phyloP scores from a whole-genome alignment of 2,888 invertebrate species.

The Auanema freiburgensis region DNA sequence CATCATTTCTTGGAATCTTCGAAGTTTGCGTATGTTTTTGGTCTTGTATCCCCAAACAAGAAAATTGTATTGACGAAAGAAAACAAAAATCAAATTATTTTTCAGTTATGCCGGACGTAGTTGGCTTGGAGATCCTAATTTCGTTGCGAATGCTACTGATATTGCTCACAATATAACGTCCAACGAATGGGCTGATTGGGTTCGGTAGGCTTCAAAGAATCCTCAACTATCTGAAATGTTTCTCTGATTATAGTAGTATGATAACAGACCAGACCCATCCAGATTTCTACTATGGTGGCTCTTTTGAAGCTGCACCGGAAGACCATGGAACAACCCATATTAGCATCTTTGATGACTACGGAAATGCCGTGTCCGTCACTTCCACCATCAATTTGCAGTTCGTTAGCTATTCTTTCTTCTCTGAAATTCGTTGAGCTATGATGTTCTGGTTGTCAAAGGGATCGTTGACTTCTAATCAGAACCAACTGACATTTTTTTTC shows the following conservation, averaged over 20 bases:
- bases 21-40: conserved; percentile 78
- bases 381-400: conserved; percentile 85
- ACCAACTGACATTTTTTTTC: not conserved
- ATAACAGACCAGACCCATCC: conserved; percentile 55
- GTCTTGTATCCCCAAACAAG: not conserved
- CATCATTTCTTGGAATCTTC: conserved; percentile 85
- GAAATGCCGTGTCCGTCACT: conserved; percentile 89
- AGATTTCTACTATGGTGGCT: conserved; percentile 59
- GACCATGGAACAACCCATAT: conserved; percentile 86
- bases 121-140: conserved; percentile 74
- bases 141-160: conserved; percentile 63
- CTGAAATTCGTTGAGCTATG: not conserved
- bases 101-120: conserved; percentile 31
- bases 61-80: not conserved
- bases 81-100: not conserved
- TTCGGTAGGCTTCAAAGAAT: conserved; percentile 24
- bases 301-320: conserved; percentile 66
- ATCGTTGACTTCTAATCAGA: not conserved
- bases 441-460: conserved; percentile 5
- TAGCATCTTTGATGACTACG: conserved; percentile 76
- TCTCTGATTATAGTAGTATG: conserved; percentile 27
- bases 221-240: not conserved
- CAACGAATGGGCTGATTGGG: conserved; percentile 50
- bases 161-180: conserved; percentile 56
- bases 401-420: conserved; percentile 63